Evolutionary conservation across 2,888 invertebrate species (phyloP), one percentile per base, ranked within the genome.

Genomic region (Buathra laborator): DNA sequence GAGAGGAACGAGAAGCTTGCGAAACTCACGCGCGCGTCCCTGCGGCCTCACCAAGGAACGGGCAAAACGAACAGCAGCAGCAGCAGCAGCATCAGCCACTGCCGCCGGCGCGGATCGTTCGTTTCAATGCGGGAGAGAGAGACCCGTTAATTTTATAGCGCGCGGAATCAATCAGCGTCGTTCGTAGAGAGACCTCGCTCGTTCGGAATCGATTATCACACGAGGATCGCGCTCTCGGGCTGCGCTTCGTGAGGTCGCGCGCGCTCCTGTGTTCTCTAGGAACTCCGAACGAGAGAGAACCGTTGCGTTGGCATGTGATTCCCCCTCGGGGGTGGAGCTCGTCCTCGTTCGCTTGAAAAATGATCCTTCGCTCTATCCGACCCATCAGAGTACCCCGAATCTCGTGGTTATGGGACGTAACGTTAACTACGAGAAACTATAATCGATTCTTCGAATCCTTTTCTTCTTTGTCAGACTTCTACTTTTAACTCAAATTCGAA

Each of bases 101-200:
- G 83, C 79, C 84, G 81, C 64, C 62, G 84, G 81, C 74, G 37
- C 37, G 62, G 37, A 68, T 68, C 62, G 75, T 70, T 86, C 87
- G 86, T 88, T 89, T 90, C 86, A 88, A 87, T 86, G 88, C 75
- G 62, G 32, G 62, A 81, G 74, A 77, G 68, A 86, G 88, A 87
- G 87, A 86, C 85, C 90, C 89, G 90, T 89, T 91, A 91, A 90
- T 90, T 91, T 90, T 87, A 85, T 75, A 85, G 87, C 84, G 84
- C 87, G 86, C 84, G 88, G 89, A 89, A 90, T 89, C 89, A 89
- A 88, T 90, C 88, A 84, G 84, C 85, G 86, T 84, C 87, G 78
- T 86, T 85, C 66, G 82, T 67, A 56, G 77, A 84, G 86, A 84
- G 82, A 83, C 81, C 86, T 85, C 83, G 86, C 83, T 87, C 86